Evolutionary conservation across 2,797 vertebrate species (phyloP).

Genomic region (Columba guinea): DNA sequence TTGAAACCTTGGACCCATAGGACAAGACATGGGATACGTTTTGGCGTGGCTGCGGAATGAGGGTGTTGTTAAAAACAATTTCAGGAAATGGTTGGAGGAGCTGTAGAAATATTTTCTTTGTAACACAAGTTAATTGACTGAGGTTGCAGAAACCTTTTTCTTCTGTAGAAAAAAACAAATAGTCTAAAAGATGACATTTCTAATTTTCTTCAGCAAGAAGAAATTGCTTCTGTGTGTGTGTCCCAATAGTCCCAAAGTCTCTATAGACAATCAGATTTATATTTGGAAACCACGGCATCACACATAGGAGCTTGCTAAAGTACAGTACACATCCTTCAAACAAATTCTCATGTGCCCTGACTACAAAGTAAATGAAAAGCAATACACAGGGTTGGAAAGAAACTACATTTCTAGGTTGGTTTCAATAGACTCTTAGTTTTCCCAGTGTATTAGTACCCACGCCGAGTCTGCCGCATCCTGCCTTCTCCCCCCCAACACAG

Average conservation of each 20-base stretch:
- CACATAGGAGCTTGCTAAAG: constrained; percentile 42
- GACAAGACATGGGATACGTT: neutral
- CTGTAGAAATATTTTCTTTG: neutral
- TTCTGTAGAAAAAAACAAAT: neutral
- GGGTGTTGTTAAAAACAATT: neutral
- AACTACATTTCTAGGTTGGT: constrained; percentile 62
- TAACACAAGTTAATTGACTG: neutral
- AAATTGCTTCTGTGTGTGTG: neutral
- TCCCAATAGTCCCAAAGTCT: constrained; percentile 44
- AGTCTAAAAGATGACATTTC: constrained; percentile 30
- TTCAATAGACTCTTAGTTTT: constrained; percentile 68
- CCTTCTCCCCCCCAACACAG: constrained; percentile 27
- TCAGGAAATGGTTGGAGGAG: neutral
- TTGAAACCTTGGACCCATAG: neutral
- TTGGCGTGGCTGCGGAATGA: neutral
- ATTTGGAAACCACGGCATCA: constrained; percentile 53
- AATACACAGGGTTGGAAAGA: constrained; percentile 57
- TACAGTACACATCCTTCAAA: constrained; percentile 71
- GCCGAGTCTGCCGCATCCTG: constrained; percentile 61
- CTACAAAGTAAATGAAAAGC: constrained; percentile 69
- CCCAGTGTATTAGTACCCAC: constrained; percentile 61
- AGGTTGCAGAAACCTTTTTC: neutral
- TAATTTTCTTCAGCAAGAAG: constrained; percentile 47
- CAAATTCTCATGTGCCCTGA: constrained; percentile 68
- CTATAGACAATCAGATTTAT: constrained; percentile 52